Percentiles rank a stretch among this genome's conserved stretches.
Conservation (phyloP, 30 jellyfish, hydroid and myxozoan species). For the Clytia hemisphaerica region DNA sequence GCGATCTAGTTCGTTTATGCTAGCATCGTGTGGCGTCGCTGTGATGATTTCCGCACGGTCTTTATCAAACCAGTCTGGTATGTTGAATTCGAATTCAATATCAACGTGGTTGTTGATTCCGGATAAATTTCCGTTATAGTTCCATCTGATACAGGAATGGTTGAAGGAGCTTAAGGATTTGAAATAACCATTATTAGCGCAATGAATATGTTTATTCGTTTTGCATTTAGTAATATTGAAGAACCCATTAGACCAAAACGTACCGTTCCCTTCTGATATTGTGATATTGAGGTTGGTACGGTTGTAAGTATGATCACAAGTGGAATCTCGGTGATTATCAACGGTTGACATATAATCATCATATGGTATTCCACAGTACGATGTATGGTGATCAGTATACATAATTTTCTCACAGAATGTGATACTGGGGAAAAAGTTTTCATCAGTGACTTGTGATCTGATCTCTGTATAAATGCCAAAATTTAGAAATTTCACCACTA, state of each 20-base stretch:
- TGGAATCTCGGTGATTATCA: not conserved
- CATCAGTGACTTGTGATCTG: constrained; percentile 6
- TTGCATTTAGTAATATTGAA: constrained; percentile 17
- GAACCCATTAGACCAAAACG: constrained; percentile 8
- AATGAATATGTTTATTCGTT: not conserved
- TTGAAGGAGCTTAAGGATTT: constrained; percentile 2
- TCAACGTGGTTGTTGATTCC: constrained; percentile 15
- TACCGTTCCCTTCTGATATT: no score
- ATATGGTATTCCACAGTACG: constrained; percentile 16
- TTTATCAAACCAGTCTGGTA: not conserved
- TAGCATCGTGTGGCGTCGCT: not conserved
- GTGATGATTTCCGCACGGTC: not conserved
- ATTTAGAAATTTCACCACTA: constrained; percentile 3
- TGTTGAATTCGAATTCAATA: not conserved
- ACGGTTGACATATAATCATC: not conserved
- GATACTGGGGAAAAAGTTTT: constrained; percentile 11
- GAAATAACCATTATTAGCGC: not conserved
- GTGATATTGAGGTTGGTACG: not conserved
- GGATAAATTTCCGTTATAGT: not conserved
- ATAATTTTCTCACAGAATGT: constrained; percentile 10
- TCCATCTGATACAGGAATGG: constrained; percentile 5
- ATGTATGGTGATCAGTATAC: not conserved
- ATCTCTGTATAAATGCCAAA: constrained; percentile 12
- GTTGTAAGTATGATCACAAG: not conserved
- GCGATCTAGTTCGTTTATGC: not conserved